Base-by-base conservation (phyloP, 2,888 invertebrate genomes). In the Cataglyphis cursor region DNA sequence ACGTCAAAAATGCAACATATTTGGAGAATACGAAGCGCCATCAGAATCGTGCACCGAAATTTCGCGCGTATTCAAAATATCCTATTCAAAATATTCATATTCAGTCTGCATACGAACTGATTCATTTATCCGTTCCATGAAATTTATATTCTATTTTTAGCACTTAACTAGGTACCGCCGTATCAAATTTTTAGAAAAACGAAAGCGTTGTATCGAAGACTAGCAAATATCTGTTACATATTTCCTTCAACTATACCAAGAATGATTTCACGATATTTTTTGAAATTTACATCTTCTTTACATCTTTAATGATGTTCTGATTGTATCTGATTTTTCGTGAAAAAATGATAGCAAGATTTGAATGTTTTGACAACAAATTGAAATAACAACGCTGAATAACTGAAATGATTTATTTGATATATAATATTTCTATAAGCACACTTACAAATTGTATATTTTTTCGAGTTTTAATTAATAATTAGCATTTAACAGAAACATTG, bases 71-170 rank as follows among this genome's bases (percentile, higher is more conserved):
- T 78, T 78, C 28, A 28, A 28, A 28, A 28, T 28, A 28, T 35
- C 6, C 5, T 35, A 35, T 35, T 35, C 78, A 57, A 78, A 70
- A 78, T 59, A 78, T 78, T 31, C 41, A 44, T 78, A 78, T 70
- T 78, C 57, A 57, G 57, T 24, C 59, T 31, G 78, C 70, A 59
- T 59, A 44, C 68, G 41, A 66, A 68, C 41, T 68, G 68, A 78
- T 78, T 78, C 78, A 68, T 59, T 78, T 78, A 24, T 44, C 15
- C 31, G 76, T 68, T 31, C 57, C 15, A 48, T 78, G 70, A 78
- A 78, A 78, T 78, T 70, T 78, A 68, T 44, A 78, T 78, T 70
- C 57, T 68, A 44, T 70, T 70, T 70, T 31, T 31, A 57, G 21
- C 31, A 21, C 57, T 78, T 78, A 78, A 68, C 57, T 41, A 38